Evolutionary conservation across 2,888 invertebrate genomes (phyloP).

Genomic region (Gymnosoma rotundatum): DNA sequence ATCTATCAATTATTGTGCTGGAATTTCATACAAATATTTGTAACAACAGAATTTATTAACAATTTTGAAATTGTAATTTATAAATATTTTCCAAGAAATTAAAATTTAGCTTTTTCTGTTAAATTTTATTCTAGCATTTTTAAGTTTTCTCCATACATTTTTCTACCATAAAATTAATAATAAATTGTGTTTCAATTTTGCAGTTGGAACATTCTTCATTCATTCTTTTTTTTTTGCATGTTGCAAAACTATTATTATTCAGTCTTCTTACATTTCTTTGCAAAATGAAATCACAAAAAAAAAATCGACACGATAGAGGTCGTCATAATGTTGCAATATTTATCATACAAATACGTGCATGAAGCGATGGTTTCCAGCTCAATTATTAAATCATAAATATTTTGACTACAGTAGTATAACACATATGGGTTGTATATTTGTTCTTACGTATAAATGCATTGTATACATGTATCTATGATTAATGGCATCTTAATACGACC

Average conservation of each 20-base stretch:
- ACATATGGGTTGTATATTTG: slow-evolving; percentile 19
- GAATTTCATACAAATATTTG: slow-evolving; percentile 1
- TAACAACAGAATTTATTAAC: slow-evolving; percentile 3
- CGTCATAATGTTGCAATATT: slow-evolving; percentile 44
- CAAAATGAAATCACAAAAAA: neutral
- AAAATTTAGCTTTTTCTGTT: slow-evolving; percentile 8
- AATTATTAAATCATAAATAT: slow-evolving; percentile 65
- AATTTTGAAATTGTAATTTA: slow-evolving; percentile 33
- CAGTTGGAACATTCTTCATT: neutral
- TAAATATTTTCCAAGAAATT: slow-evolving; percentile 21
- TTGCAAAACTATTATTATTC: slow-evolving; percentile 8
- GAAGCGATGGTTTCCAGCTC: slow-evolving; percentile 46
- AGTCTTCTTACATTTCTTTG: neutral
- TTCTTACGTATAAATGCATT: slow-evolving; percentile 7
- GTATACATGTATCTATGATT: slow-evolving; percentile 37
- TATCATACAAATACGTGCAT: slow-evolving; percentile 34
- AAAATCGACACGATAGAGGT: slow-evolving; percentile 43
- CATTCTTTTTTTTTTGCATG: slow-evolving; percentile 5
- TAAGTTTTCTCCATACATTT: slow-evolving; percentile 16
- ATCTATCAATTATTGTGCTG: slow-evolving; percentile 24
- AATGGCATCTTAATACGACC: slow-evolving; percentile 53
- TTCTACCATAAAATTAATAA: slow-evolving; percentile 39
- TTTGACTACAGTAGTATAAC: slow-evolving; percentile 40
- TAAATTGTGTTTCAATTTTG: slow-evolving; percentile 41
- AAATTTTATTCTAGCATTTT: neutral